These are phyloP conservation scores for Hypocryptadius cinnamomeus DNA, from an alignment of 2,113 vertebrate species.

Conservation along the genomic window DNA sequence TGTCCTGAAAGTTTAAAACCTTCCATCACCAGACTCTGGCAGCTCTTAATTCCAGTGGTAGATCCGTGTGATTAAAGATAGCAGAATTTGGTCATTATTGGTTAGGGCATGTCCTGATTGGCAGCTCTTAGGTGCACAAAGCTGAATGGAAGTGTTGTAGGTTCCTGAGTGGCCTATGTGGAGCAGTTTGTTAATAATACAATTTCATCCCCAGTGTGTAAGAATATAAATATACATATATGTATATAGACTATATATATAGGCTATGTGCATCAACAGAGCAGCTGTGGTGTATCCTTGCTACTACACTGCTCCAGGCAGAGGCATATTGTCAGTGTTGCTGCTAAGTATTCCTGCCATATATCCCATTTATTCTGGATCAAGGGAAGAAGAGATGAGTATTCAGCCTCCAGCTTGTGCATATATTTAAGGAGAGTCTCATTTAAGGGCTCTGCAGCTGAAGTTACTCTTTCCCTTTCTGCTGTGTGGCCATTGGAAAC, in stretches of 20 bases:
- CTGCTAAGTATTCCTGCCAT: not conserved
- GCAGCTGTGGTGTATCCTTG: not conserved
- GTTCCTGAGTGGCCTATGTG: not conserved
- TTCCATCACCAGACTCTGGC: not conserved
- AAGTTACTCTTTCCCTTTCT: not conserved
- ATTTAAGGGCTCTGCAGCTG: not conserved
- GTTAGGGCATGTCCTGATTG: not conserved
- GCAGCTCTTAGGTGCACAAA: not conserved
- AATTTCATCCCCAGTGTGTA: not conserved
- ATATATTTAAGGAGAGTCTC: not conserved
- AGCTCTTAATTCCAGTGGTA: not conserved
- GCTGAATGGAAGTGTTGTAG: not conserved
- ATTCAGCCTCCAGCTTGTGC: not conserved
- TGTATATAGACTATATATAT: too few species aligned
- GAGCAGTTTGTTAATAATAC: not conserved
- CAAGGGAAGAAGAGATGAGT: not conserved
- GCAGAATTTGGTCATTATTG: not conserved
- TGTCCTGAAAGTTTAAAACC: not conserved
- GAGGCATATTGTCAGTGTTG: not conserved
- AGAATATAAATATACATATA: not conserved
- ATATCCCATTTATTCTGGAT: not conserved
- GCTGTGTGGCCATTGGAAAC: not conserved
- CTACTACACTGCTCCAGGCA: not conserved
- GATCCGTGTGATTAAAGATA: fast-evolving
- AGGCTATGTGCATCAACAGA: not conserved